Percentiles rank a stretch among this genome's conserved stretches.
Conservation (phyloP, 2,113 vertebrate species). For the Calypte anna region DNA sequence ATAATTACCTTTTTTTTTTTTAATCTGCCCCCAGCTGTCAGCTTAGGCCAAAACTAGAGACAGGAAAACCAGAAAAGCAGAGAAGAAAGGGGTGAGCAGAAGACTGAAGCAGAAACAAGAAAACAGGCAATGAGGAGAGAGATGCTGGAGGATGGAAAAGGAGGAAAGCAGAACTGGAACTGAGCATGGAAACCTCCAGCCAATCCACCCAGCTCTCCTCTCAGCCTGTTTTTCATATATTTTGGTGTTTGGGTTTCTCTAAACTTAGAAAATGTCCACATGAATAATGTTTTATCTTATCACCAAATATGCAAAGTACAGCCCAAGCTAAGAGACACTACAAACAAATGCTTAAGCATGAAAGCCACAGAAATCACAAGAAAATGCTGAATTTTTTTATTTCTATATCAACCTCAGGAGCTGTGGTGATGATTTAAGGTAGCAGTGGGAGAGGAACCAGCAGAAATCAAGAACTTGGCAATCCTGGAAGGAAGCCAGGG, state of each 20-base stretch:
- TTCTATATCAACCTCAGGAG: neutral
- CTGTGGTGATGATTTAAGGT: neutral
- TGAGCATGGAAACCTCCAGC: neutral
- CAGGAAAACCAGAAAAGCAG: neutral
- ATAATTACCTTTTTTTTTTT: neutral
- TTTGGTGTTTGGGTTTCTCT: neutral
- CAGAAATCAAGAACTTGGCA: neutral
- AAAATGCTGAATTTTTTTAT: neutral
- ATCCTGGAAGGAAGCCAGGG: neutral
- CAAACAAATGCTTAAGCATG: neutral
- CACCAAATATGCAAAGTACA: neutral
- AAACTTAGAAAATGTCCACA: conserved; percentile 24
- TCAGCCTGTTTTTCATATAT: neutral
- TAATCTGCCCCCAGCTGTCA: neutral
- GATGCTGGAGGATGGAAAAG: neutral
- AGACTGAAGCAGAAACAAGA: neutral
- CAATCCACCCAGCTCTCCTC: neutral
- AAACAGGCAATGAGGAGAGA: neutral
- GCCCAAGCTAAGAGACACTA: neutral
- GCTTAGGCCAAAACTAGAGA: neutral
- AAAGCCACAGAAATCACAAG: conserved; percentile 40
- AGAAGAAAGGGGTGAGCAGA: neutral
- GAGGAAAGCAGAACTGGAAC: neutral
- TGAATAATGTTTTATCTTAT: neutral
- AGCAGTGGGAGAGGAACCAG: neutral